phyloP scores from a whole-genome alignment of 2,797 vertebrate species.

The Microctenopoma steveboyesi region DNA sequence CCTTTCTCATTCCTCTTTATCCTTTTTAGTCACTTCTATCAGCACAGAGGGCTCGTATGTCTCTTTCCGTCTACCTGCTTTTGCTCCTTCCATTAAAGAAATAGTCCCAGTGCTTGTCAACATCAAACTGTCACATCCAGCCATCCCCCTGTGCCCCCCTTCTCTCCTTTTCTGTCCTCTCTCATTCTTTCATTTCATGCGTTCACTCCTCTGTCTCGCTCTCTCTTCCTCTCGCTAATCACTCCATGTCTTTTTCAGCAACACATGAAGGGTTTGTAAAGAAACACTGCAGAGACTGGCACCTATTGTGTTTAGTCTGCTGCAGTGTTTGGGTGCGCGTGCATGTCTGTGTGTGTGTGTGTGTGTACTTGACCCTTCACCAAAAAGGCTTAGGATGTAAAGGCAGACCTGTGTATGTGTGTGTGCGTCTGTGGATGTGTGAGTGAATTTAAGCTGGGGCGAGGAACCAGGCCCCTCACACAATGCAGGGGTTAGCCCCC shows the following conservation, averaged over 20 bases:
- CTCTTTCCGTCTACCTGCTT: conserved; percentile 42
- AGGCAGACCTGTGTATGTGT: conserved; percentile 57
- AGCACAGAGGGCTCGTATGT: conserved; percentile 38
- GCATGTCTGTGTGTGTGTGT: conserved; percentile 57
- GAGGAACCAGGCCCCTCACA: conserved; percentile 73
- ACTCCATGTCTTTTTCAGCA: conserved; percentile 64
- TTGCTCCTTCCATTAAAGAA: conserved; percentile 62
- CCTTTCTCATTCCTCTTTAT: neutral
- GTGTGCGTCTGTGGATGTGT: conserved; percentile 48
- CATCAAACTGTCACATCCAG: conserved; percentile 66
- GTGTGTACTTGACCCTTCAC: conserved; percentile 76
- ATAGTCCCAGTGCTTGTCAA: conserved; percentile 61
- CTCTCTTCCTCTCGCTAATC: conserved; percentile 52
- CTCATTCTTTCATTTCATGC: conserved; percentile 48
- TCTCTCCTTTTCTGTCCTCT: conserved; percentile 39
- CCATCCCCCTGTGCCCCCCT: conserved; percentile 24
- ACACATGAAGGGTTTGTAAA: conserved; percentile 70
- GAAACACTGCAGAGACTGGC: conserved; percentile 69
- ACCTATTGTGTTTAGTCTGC: conserved; percentile 74
- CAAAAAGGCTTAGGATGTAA: conserved; percentile 71
- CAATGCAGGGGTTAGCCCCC: conserved; percentile 77
- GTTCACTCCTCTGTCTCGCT: conserved; percentile 26
- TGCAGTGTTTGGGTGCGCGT: conserved; percentile 54
- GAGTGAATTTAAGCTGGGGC: conserved; percentile 71
- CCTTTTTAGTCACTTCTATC: conserved; percentile 12